phyloP scores from a whole-genome alignment of 2,888 invertebrate species.

The Julus scandinavius region DNA sequence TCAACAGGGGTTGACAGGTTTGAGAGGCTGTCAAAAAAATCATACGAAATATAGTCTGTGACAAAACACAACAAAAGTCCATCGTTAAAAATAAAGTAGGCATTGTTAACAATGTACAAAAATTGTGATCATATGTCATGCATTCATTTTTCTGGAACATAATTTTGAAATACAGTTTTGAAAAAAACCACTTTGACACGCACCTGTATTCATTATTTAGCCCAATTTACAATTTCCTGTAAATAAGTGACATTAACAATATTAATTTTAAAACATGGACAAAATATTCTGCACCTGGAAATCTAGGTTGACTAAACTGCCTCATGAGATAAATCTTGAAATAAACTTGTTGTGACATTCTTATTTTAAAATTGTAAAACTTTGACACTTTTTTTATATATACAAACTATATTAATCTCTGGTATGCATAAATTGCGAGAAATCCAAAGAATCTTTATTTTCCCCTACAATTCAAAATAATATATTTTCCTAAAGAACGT shows the following conservation, averaged over 20 bases:
- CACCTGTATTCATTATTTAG: not conserved
- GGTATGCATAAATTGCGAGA: not conserved
- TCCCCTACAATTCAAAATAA: no score
- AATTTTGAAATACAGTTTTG: not conserved
- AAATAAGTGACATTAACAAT: not conserved
- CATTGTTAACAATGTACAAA: not conserved
- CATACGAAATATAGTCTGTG: no score
- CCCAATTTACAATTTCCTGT: not conserved
- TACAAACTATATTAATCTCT: not conserved
- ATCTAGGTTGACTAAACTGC: not conserved
- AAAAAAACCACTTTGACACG: not conserved
- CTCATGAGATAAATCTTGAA: not conserved
- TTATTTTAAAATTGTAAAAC: not conserved
- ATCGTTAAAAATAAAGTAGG: not conserved
- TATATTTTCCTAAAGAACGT: no score
- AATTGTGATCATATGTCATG: not conserved
- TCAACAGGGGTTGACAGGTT: no score
- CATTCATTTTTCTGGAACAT: not conserved
- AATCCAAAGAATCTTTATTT: not conserved
- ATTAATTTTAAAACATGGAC: not conserved
- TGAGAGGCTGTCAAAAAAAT: no score
- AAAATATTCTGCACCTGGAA: not conserved
- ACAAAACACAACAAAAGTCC: not conserved
- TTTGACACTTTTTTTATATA: no score
- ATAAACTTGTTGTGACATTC: not conserved